Evolutionary conservation across 2,113 vertebrate species (phyloP), one percentile per base, ranked within the genome.

Genomic region (Cyanocitta stelleri): DNA sequence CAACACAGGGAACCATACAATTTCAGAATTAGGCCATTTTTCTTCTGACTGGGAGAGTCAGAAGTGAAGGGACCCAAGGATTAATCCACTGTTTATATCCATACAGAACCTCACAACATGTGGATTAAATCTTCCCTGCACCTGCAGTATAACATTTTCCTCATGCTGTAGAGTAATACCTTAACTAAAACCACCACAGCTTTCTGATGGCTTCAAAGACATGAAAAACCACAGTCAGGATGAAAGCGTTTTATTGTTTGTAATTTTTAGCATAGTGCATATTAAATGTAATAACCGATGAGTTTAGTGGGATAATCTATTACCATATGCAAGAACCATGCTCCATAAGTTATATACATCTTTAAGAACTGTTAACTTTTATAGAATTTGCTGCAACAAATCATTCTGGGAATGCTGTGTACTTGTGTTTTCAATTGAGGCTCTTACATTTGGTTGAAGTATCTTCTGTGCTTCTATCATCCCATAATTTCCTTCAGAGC

Each of bases 191-290:
- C 83, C 91, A 95, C 46, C 49, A 29, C 89, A 83, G 86, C 80
- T 80, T 96, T 94, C 59, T 93, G 95, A 69, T 69, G 76, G 79
- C 95, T 97, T 97, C 95, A 98, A 96, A 98, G 95, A 46, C 84
- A 87, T 24, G 75, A 77, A 79, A 95, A 95, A 79, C 61, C 64
- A 44, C 37, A 46, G 75, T 79, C 59, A 88, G 73, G 71, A 80
- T 94, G 90, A 96, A 97, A 97, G 94, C 44, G 61, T 96, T 97
- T 97, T 92, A 87, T 96, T 97, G 96, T 98, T 97, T 96, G 83
- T 95, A 95, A 89, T 96, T 93, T 91, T 93, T 88, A 67, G 67
- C 49, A 55, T 91, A 85, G 41, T 91, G 62, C 92, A 59, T 94
- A 95, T 97, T 97, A 96, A 89, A 93, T 89, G 67, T 91, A 96